Evolutionary conservation across 2,888 invertebrate species (phyloP).

Genomic region (Oscheius sp.): DNA sequence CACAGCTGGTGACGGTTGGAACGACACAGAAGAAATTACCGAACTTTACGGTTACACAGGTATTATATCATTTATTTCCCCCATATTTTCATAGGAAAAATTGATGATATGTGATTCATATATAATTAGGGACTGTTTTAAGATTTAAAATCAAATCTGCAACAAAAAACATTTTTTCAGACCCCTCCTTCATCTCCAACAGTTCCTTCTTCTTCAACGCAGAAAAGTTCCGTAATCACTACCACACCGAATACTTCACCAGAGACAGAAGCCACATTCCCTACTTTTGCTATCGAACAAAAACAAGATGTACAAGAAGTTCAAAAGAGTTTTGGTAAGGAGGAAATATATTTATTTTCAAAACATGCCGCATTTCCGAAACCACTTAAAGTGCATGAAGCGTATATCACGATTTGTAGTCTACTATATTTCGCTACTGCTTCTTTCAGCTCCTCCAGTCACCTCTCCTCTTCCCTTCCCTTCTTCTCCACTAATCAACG

Average conservation of each 20-base stretch:
- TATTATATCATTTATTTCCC: background rate
- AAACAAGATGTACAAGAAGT: background rate
- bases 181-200: background rate
- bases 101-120: too few species aligned
- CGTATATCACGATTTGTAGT: too few species aligned
- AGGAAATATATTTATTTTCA: too few species aligned
- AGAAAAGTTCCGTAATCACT: background rate
- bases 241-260: constrained; percentile 7
- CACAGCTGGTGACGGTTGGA: constrained; percentile 46
- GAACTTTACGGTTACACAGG: constrained; percentile 42
- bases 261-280: constrained; percentile 9
- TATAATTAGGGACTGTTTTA: background rate
- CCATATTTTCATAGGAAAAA: too few species aligned
- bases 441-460: too few species aligned
- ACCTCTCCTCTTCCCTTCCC: too few species aligned
- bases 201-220: background rate
- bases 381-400: too few species aligned
- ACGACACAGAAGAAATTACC: constrained; percentile 35
- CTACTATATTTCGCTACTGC: too few species aligned
- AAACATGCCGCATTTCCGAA: too few species aligned
- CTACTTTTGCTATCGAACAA: constrained; percentile 22
- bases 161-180: too few species aligned
- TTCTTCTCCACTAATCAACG: too few species aligned
- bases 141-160: background rate
- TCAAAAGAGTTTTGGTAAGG: background rate